Percentiles rank a stretch among this genome's conserved stretches.
phyloP scores from a whole-genome alignment of 2,888 invertebrate species.

The Machimus rusticus region DNA sequence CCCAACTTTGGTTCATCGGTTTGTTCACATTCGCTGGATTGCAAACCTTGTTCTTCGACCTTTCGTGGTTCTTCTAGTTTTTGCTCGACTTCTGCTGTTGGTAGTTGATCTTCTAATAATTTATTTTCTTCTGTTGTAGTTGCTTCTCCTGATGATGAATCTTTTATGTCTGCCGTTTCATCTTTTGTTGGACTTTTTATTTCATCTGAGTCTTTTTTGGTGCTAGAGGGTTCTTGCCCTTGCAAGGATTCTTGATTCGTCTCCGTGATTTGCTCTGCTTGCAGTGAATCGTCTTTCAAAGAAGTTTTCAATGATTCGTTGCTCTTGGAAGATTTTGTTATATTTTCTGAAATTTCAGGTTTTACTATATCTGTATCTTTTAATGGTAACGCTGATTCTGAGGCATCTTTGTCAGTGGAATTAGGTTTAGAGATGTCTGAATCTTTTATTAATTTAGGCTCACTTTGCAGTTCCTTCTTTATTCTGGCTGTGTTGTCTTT shows the following conservation, averaged over 20 bases:
- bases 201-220: background rate
- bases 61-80: background rate
- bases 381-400: background rate
- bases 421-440: background rate
- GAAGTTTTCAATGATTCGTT: background rate
- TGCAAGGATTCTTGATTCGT: background rate
- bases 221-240: background rate
- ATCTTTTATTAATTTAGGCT: background rate
- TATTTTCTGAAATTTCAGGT: background rate
- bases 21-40: background rate
- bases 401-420: background rate
- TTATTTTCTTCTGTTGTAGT: background rate
- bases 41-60: background rate
- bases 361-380: background rate
- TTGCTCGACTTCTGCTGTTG: background rate
- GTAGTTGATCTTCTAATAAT: background rate
- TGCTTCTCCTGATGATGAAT: background rate
- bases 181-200: background rate
- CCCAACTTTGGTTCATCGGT: conserved; percentile 33
- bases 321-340: background rate
- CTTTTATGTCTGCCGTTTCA: background rate
- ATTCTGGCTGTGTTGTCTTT: background rate
- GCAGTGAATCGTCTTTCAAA: background rate
- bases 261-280: background rate
- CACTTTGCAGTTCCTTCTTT: background rate